Evolutionary conservation across 2,888 invertebrate genomes (phyloP), one percentile per base, ranked within the genome.

Genomic region (Hoplodrina blanda): DNA sequence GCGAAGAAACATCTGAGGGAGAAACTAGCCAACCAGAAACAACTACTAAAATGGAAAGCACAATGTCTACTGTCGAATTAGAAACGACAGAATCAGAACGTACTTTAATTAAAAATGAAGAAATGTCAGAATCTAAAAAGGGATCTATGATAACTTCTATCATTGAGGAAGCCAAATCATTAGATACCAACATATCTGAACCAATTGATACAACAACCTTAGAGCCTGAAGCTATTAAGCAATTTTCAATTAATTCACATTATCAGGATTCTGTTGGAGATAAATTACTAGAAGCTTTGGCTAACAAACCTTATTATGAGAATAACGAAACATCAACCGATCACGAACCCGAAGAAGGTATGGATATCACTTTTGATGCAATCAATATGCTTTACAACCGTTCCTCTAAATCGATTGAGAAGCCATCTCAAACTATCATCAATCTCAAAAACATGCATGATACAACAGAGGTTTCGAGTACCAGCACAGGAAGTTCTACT

Each of bases 361-460:
- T 82, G 57, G 92, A 94, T 44, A 90, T 94, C 37, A 94, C 94
- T 54, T 94, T 95, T 79, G 93, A 94, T 80, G 84, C 87, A 37
- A 93, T 94, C 25, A 94, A 89, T 69, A 91, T 89, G 87, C 88
- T 92, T 67, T 91, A 88, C 69, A 94, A 94, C 77, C 90, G 93
- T 68, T 91, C 95, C 33, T 93, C 95, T 11, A 94, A 94, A 85
- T 91, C 93, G n/a, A 90, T 92, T 57, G 88, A 88, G 66, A 86
- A 86, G 8, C 73, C 85, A 69, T 84, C 82, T n/a, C 77, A 83
- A 62, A 80, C 78, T 13, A 30, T 19, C n/a, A 30, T 6, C 25
- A 62, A 20, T 60, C 33, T 44, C 33, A 70, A 17, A 19, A 60
- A 50, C 56, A 41, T 69, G n/a, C 66, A 77, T 41, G 80, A 73